Evolutionary conservation across 2,113 vertebrate species (phyloP).

Genomic region (Promerops cafer): DNA sequence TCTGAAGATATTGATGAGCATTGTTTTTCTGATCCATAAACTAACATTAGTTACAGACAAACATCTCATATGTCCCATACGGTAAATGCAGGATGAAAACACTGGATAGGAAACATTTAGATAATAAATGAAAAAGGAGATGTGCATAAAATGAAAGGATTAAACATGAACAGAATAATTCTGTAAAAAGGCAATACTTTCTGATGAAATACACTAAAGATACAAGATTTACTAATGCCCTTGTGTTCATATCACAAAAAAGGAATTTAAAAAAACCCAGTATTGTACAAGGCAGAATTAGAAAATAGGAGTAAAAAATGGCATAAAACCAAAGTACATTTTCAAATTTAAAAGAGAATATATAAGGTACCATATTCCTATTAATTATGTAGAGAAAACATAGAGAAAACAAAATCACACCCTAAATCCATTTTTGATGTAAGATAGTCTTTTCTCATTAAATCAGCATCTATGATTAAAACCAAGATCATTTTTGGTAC

Average conservation of each 20-base stretch:
- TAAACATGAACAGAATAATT: not conserved
- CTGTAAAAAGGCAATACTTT: not conserved
- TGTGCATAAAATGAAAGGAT: not conserved
- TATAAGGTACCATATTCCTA: conserved; percentile 77
- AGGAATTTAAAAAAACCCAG: not conserved
- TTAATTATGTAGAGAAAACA: conserved; percentile 93
- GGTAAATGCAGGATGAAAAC: not conserved
- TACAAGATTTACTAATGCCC: not conserved
- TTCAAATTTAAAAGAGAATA: conserved; percentile 51
- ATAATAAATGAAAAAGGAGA: not conserved
- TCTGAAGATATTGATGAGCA: conserved; percentile 34
- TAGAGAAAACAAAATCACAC: conserved; percentile 85
- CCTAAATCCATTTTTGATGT: conserved; percentile 95
- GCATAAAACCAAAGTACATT: conserved; percentile 39
- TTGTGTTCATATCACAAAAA: not conserved
- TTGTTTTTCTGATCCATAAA: not conserved
- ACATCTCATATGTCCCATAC: not conserved
- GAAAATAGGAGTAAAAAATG: conserved; percentile 44
- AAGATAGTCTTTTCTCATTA: conserved; percentile 93
- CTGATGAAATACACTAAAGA: not conserved
- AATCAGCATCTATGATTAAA: conserved; percentile 97
- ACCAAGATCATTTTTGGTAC: conserved; percentile 94
- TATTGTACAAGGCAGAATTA: conserved; percentile 8
- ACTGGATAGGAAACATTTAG: not conserved
- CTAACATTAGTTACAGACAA: not conserved